Base-by-base conservation (phyloP, 2,797 vertebrate species). In the Gouania willdenowi region DNA sequence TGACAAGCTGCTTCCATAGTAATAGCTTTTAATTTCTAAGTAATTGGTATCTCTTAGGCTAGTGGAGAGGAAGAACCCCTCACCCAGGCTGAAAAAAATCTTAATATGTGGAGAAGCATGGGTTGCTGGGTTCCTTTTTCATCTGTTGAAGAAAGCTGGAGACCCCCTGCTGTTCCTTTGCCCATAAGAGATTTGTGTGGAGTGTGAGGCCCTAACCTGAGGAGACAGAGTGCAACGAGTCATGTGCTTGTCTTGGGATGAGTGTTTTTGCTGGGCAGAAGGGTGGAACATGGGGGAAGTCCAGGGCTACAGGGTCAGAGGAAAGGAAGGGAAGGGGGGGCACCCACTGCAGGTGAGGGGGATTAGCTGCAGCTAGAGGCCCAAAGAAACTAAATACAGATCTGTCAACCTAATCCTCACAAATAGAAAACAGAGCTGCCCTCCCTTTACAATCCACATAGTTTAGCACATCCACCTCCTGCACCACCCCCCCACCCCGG, bases 371-470 rank as follows among this genome's bases (percentile, higher is more conserved):
- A 81, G 82, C 84, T 81, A 79, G 83, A 86, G 86, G 85, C 84
- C 88, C 82, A 83, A 70, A 73, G 85, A 88, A 89, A 89, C 86
- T 85, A 88, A 89, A 89, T 84, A 88, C 87, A 89, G 86, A 89
- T 88, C 87, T 89, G 86, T 89, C 88, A 88, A 80, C 81, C 77
- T 89, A 90, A 88, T 89, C 87, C 84, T 77, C 77, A 84, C 85
- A 89, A 89, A 90, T 87, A 88, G 81, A 89, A 90, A 89, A 87
- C 87, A 88, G 87, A 87, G 76, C 79, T 72, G 66, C 75, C 71
- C 75, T 79, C 66, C 75, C 74, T 63, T 77, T 64, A 72, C 75
- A 75, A 71, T 72, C 61, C 77, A 69, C 77, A 82, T 74, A 82
- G 71, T 71, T 77, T 64, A 77, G 70, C 70, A 75, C 75, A 68